These are phyloP conservation scores for Puffinus mauretanicus DNA, from an alignment of 2,113 vertebrate species.

Conservation along the genomic window DNA sequence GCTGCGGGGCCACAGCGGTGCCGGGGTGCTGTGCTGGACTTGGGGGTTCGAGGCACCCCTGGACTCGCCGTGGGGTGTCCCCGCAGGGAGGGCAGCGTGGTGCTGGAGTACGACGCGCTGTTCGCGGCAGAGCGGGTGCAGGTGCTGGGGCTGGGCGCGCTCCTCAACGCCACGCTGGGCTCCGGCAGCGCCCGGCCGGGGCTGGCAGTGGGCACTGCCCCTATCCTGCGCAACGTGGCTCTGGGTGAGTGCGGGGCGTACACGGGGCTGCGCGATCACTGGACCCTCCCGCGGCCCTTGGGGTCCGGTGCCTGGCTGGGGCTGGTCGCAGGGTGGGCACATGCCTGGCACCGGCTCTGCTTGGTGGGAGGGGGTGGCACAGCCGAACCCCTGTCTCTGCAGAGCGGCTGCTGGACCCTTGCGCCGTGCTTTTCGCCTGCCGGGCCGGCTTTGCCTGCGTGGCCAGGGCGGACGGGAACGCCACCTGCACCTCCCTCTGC, in stretches of 20 bases:
- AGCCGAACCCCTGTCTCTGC: fast-evolving
- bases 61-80: not conserved
- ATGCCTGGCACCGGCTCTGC: not conserved
- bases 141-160: conserved; percentile 21
- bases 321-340: not conserved
- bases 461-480: conserved; percentile 28
- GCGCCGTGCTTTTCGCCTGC: conserved; percentile 77
- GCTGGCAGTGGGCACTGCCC: conserved; percentile 52
- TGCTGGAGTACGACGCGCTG: conserved; percentile 74
- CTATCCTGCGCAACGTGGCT: conserved; percentile 71
- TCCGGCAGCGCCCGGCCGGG: not conserved
- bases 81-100: conserved; percentile 65
- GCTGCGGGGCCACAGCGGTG: not conserved
- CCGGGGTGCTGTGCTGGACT: fast-evolving
- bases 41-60: fast-evolving
- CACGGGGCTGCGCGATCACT: fast-evolving
- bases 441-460: conserved; percentile 75
- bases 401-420: conserved; percentile 75
- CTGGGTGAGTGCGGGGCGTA: conserved; percentile 65
- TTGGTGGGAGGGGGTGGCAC: not conserved
- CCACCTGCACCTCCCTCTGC: conserved; percentile 82
- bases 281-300: fast-evolving
- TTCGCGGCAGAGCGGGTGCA: conserved; percentile 66
- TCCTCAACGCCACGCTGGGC: conserved; percentile 69
- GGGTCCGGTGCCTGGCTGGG: not conserved